Percentiles rank a stretch among this genome's conserved stretches.
phyloP scores from a whole-genome alignment of 2,888 invertebrate genomes.

The Pachymerium ferrugineum region DNA sequence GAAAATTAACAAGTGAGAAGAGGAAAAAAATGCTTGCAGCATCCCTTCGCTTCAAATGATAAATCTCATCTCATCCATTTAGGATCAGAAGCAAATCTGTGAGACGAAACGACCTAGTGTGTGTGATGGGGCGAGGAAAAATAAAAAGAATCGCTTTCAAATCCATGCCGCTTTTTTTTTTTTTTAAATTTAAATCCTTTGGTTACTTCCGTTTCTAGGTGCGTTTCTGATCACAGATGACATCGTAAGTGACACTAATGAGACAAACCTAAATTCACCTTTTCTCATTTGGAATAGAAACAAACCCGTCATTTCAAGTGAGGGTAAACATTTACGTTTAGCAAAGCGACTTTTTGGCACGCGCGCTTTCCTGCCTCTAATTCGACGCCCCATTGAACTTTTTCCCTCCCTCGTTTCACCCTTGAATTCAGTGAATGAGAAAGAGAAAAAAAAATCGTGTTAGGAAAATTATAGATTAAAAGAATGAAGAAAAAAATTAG shows the following conservation, averaged over 20 bases:
- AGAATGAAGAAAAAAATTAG: background rate
- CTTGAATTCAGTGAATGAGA: background rate
- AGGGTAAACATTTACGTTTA: conserved; percentile 16
- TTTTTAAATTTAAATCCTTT: background rate
- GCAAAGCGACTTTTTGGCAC: conserved; percentile 24
- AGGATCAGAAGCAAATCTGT: conserved; percentile 14
- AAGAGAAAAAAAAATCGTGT: background rate
- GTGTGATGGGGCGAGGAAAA: conserved; percentile 9
- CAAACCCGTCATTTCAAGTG: conserved; percentile 22
- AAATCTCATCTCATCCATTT: conserved; percentile 23
- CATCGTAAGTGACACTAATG: conserved; percentile 6
- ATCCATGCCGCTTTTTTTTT: background rate
- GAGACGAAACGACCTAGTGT: conserved; percentile 11
- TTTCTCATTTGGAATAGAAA: conserved; percentile 20
- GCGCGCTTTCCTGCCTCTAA: conserved; percentile 14
- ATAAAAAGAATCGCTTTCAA: background rate
- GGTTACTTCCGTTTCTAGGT: conserved; percentile 1
- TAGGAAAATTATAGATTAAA: background rate
- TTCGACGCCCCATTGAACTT: conserved; percentile 27
- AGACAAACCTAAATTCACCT: background rate
- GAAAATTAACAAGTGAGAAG: conserved; percentile 2
- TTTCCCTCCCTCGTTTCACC: conserved; percentile 11
- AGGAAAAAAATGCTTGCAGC: background rate
- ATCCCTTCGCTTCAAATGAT: background rate
- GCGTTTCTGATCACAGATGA: background rate